A percentile compares a stretch with the other conserved stretches of the same genome.
phyloP scores from a whole-genome alignment of 2,113 vertebrate species.

The Ailurus styani region DNA sequence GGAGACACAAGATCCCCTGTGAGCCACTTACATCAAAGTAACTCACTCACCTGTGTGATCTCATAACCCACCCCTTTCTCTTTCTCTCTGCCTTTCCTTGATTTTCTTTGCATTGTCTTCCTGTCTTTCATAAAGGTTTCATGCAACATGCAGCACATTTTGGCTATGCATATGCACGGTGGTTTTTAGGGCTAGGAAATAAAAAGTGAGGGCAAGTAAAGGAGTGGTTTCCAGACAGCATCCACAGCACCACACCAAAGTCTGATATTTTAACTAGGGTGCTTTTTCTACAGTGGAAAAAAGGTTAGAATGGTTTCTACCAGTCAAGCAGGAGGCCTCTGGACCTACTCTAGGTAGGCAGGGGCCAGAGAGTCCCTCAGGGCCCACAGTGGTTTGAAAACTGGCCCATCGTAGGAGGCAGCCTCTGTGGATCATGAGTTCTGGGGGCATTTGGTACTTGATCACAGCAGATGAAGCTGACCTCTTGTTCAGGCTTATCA shows the following conservation, averaged over 20 bases:
- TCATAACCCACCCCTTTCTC: too few species aligned
- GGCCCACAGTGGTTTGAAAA: neutral
- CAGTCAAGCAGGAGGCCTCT: neutral
- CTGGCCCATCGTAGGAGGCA: neutral
- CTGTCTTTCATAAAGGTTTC: neutral
- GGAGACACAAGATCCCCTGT: neutral
- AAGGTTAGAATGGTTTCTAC: neutral
- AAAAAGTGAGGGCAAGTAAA: neutral
- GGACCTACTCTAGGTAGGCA: accelerated
- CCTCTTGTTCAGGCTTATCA: neutral
- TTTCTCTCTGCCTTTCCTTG: neutral
- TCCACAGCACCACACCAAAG: neutral
- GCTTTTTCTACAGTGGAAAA: neutral
- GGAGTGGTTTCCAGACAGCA: neutral
- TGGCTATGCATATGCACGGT: neutral
- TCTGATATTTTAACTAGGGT: neutral
- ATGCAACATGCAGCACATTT: too few species aligned
- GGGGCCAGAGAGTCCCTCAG: neutral
- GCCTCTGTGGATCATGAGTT: neutral
- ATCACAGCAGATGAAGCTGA: neutral
- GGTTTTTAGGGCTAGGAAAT: neutral
- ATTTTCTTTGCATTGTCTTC: neutral
- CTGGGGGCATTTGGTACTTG: neutral
- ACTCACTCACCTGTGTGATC: neutral
- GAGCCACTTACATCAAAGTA: too few species aligned